Evolutionary conservation across 2,797 vertebrate genomes (phyloP).

Genomic region (Numenius phaeopus): DNA sequence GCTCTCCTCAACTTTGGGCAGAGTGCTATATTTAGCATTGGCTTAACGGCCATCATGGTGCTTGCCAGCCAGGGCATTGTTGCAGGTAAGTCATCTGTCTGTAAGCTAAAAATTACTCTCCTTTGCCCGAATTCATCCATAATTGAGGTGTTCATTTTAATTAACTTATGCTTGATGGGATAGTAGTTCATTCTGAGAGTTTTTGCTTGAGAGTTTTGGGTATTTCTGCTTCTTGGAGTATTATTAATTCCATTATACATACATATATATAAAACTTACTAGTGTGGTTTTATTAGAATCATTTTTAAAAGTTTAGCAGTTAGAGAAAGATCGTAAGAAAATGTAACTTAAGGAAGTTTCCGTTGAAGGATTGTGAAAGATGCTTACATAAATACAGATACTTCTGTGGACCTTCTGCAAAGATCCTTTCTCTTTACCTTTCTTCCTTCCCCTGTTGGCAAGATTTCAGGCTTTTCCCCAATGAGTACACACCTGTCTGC

Average conservation of each 20-base stretch:
- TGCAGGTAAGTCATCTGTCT: slow-evolving; percentile 83
- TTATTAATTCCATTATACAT: not conserved
- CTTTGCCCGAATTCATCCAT: not conserved
- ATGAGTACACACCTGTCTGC: rapidly evolving
- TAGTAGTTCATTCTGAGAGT: not conserved
- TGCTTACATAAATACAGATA: not conserved
- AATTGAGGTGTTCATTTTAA: not conserved
- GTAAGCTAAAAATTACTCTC: not conserved
- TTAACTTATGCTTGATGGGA: not conserved
- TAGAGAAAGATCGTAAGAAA: not conserved
- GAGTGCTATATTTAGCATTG: slow-evolving; percentile 92
- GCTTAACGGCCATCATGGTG: slow-evolving; percentile 93
- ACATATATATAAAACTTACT: not conserved
- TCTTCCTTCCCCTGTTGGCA: not conserved
- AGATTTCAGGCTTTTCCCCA: not conserved
- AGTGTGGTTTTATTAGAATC: not conserved
- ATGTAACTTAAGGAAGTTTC: not conserved
- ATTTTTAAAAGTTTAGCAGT: not conserved
- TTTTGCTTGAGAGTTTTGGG: not conserved
- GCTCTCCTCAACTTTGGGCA: slow-evolving; percentile 98
- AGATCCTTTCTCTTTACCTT: not conserved
- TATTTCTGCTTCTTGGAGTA: not conserved
- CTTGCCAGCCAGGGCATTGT: slow-evolving; percentile 94
- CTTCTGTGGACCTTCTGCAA: not conserved
- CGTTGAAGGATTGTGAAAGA: not conserved